phyloP scores from a whole-genome alignment of 1,140 invertebrate species.

The Caenorhabditis remanei region DNA sequence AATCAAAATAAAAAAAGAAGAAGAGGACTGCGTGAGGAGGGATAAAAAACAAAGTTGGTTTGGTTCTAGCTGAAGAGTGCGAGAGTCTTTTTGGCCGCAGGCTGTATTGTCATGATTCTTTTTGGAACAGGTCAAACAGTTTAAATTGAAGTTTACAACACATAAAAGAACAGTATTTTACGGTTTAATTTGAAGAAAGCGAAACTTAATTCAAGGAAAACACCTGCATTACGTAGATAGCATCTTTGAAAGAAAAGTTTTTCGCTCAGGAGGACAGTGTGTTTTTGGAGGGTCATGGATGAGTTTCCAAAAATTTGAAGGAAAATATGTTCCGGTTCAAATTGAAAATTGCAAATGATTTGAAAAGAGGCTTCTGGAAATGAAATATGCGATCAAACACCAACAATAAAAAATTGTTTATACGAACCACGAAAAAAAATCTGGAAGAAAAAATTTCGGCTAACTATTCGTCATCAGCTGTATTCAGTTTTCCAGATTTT shows the following conservation, averaged over 20 bases:
- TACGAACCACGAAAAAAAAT: too few species aligned
- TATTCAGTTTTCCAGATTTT: too few species aligned
- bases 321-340: too few species aligned
- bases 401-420: too few species aligned
- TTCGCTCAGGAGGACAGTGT: too few species aligned
- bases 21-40: neutral
- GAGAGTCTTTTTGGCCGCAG: neutral
- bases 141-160: neutral
- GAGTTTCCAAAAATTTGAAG: too few species aligned
- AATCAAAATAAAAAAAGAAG: constrained; percentile 45
- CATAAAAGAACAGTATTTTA: neutral
- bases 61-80: neutral
- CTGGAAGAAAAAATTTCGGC: too few species aligned
- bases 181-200: neutral
- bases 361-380: too few species aligned
- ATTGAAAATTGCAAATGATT: too few species aligned
- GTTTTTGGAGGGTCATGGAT: too few species aligned
- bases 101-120: neutral
- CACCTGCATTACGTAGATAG: neutral
- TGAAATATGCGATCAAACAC: too few species aligned
- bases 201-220: neutral
- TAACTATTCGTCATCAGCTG: too few species aligned
- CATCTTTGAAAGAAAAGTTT: neutral
- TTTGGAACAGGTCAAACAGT: constrained; percentile 13
- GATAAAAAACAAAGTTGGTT: neutral